Base-by-base conservation (phyloP, 2,888 invertebrate species). In the Nomada lathburiana region DNA sequence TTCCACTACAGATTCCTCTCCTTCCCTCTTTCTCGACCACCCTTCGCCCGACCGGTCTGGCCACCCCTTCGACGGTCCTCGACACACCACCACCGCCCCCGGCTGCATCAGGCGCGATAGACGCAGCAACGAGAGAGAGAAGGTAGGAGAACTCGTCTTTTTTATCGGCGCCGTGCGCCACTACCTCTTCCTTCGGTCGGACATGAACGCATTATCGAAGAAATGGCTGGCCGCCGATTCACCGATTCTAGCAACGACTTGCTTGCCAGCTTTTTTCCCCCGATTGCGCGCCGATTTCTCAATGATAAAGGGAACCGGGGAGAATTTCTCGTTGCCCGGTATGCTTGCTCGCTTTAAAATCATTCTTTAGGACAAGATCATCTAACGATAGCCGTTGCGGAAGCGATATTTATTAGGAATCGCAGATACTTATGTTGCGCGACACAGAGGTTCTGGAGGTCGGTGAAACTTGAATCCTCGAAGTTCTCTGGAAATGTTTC, bases 121-220 rank as follows among this genome's bases (percentile, higher is more conserved):
- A 89, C 84, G 76, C 84, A 88, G 86, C 81, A 84, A 85, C 82
- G 85, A 79, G 85, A 79, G 83, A 88, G 83, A 68, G 76, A 80
- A 80, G 76, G 86, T 85, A 81, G 52, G 85, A 85, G 76, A 81
- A 86, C 89, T 90, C 88, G 89, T 90, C 91, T 90, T 91, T 93
- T 93, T 93, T 93, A 93, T 93, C 92, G 92, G 91, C 91, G 91
- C 91, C 89, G 91, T 90, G 89, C 91, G 90, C 89, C 88, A 88
- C 89, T 87, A 88, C 85, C 90, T 89, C 90, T 90, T 91, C 90
- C 90, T 92, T 92, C 92, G 91, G 90, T 86, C 89, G 90, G 90
- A 90, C 91, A 91, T 91, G 80, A 91, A 93, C 91, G 91, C 91
- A 91, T 93, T 91, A 92, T 93, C 93, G 93, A 93, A 93, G 93